These are phyloP conservation scores for Choloepus hoffmanni DNA, from an alignment of 2,113 vertebrate genomes.

Conservation along the genomic window DNA sequence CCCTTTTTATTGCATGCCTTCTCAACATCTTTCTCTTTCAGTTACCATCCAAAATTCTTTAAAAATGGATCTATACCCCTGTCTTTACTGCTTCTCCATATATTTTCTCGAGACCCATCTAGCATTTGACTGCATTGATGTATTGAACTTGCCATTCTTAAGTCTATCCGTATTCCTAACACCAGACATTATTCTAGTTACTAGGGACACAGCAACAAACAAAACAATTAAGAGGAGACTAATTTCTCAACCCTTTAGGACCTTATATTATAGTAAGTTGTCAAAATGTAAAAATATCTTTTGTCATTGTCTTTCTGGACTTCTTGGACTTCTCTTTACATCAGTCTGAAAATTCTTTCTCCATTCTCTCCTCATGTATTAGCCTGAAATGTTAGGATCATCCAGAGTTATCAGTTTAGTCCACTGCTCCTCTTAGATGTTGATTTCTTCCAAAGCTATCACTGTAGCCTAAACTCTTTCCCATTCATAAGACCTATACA, in stretches of 20 bases:
- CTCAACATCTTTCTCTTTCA: not conserved
- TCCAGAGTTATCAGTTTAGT: not conserved
- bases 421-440: not conserved
- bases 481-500: not conserved
- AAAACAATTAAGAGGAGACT: not conserved
- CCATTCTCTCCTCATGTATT: not conserved
- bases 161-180: not conserved
- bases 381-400: not conserved
- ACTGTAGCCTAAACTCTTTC: not conserved
- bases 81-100: not conserved
- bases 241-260: not conserved
- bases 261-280: not conserved
- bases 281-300: not conserved
- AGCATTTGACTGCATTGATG: not conserved
- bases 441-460: not conserved
- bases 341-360: not conserved
- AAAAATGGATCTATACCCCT: not conserved
- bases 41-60: not conserved
- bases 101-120: not conserved
- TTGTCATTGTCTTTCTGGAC: slow-evolving; percentile 10
- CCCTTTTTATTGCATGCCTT: not conserved
- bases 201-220: not conserved
- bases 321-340: not conserved
- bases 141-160: not conserved
- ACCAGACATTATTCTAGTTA: not conserved